Percentiles rank a stretch among this genome's conserved stretches.
phyloP scores from a whole-genome alignment of 2,797 vertebrate species.

The Crocodylus rhombifer region DNA sequence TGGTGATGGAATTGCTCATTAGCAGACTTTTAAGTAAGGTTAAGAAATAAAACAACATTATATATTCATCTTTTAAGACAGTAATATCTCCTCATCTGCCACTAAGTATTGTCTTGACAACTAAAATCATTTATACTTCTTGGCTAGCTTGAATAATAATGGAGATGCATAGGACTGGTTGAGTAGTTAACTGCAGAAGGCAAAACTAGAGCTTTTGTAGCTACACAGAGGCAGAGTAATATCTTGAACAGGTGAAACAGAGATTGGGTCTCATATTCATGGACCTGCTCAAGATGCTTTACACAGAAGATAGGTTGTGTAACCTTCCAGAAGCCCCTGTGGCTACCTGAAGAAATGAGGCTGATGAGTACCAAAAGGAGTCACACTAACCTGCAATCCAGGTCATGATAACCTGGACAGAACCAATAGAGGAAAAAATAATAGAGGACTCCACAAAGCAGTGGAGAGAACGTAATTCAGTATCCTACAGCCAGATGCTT shows the following conservation, averaged over 20 bases:
- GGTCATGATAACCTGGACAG: background rate
- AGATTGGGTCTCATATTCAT: background rate
- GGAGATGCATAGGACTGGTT: background rate
- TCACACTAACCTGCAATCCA: accelerated
- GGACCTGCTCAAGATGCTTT: background rate
- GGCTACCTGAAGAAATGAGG: background rate
- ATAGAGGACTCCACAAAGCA: background rate
- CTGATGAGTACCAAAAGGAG: background rate
- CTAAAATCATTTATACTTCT: background rate
- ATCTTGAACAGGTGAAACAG: background rate
- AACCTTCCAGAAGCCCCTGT: background rate
- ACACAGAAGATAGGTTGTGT: background rate
- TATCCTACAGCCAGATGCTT: background rate
- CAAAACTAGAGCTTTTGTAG: background rate
- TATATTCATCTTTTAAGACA: background rate
- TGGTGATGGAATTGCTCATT: conserved; percentile 20
- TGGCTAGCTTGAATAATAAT: conserved; percentile 14
- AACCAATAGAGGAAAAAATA: background rate
- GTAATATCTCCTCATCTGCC: conserved; percentile 12
- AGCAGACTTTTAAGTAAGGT: conserved; percentile 57
- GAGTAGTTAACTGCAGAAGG: background rate
- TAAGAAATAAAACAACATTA: conserved; percentile 42
- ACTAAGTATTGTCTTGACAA: conserved; percentile 22
- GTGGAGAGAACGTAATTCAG: background rate
- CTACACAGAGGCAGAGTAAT: background rate